Conservation (phyloP, 2,888 invertebrate genomes). For the Auanema freiburgensis region DNA sequence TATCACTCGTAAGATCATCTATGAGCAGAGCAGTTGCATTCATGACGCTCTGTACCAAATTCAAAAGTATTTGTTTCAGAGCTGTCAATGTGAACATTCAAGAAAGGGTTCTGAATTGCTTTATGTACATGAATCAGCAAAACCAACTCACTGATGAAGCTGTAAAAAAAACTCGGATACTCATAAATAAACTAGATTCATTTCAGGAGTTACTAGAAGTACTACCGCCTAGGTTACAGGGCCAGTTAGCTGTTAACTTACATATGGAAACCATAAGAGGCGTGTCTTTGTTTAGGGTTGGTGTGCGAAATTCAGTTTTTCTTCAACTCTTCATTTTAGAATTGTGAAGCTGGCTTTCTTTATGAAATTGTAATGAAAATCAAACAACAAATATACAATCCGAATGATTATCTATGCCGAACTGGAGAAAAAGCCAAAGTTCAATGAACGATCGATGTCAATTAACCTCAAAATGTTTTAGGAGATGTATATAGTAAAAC, state of each 20-base stretch:
- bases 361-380: conserved; percentile 56
- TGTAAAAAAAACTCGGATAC: conserved; percentile 8
- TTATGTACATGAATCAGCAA: conserved; percentile 49
- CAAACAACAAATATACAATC: conserved; percentile 56
- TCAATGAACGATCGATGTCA: background rate
- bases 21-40: too few relatives aligned
- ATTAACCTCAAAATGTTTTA: conserved; percentile 8
- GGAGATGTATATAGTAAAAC: conserved; percentile 59
- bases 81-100: conserved; percentile 50
- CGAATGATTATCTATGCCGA: conserved; percentile 55
- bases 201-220: conserved; percentile 47
- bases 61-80: conserved; percentile 29
- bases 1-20: too few relatives aligned
- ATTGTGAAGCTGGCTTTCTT: conserved; percentile 51
- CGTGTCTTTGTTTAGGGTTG: conserved; percentile 41
- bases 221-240: conserved; percentile 54
- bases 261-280: conserved; percentile 50
- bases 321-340: conserved; percentile 17
- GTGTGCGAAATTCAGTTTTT: background rate
- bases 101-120: conserved; percentile 51
- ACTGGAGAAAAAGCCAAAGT: conserved; percentile 49
- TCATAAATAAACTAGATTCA: background rate
- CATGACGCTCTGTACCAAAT: background rate
- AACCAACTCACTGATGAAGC: conserved; percentile 45
- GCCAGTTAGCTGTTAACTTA: conserved; percentile 53